Conservation (phyloP, 2,113 vertebrate species). For the Rattus rattus region DNA sequence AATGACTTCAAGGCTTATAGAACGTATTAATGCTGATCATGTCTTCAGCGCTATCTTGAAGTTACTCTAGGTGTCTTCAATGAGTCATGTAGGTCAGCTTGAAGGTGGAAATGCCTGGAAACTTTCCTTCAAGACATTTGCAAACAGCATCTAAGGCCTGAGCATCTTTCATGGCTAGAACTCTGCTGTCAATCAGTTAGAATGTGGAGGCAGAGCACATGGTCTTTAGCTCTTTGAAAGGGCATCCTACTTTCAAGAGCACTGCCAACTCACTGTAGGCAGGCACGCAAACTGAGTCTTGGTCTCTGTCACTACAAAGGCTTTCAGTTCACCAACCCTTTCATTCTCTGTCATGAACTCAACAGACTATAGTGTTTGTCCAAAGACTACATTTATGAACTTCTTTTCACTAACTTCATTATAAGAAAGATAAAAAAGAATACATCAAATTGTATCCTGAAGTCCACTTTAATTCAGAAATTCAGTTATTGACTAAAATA, state of each 20-base stretch:
- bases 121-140: not conserved
- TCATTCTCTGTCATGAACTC: not conserved
- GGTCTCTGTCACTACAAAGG: not conserved
- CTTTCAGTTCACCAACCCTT: not conserved
- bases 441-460: not conserved
- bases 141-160: not conserved
- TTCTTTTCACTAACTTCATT: not conserved
- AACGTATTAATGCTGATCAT: not conserved
- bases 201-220: not conserved
- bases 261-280: not conserved
- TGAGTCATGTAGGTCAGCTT: constrained; percentile 10
- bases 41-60: not conserved
- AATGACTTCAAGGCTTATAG: not conserved
- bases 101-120: not conserved
- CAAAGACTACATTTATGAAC: not conserved
- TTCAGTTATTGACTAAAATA: constrained; percentile 51
- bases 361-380: not conserved
- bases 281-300: not conserved
- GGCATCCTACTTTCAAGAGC: not conserved
- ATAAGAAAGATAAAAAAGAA: not conserved
- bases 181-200: not conserved
- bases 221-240: not conserved
- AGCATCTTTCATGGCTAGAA: not conserved
- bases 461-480: constrained; percentile 49
- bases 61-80: not conserved